phyloP scores from a whole-genome alignment of 2,888 invertebrate genomes.

The Ochropleura leucogaster region DNA sequence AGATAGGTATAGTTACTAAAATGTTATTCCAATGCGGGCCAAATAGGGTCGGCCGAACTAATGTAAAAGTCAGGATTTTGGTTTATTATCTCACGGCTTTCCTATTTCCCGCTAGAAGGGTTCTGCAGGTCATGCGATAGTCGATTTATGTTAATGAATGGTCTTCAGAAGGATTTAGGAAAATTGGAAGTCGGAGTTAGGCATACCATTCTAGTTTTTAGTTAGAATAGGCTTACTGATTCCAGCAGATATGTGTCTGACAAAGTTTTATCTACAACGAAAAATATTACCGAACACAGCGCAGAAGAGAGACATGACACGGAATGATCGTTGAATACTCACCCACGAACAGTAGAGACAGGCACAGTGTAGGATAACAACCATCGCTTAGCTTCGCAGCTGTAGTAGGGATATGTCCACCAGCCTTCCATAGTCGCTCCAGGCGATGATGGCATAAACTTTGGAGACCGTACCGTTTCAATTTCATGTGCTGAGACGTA shows the following conservation, averaged over 20 bases:
- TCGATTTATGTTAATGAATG: conserved; percentile 27
- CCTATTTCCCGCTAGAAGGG: conserved; percentile 9
- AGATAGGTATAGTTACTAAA: conserved; percentile 8
- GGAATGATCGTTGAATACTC: conserved; percentile 48
- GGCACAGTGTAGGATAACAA: conserved; percentile 95
- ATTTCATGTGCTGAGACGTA: conserved; percentile 92
- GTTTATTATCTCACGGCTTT: conserved; percentile 18
- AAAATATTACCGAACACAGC: neutral
- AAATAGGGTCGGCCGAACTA: conserved; percentile 10
- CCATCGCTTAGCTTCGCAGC: conserved; percentile 95
- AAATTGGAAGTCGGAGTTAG: conserved; percentile 9
- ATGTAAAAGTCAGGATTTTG: conserved; percentile 22
- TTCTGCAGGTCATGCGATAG: conserved; percentile 3
- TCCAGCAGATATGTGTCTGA: neutral
- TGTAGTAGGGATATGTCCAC: conserved; percentile 97
- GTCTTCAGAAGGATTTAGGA: conserved; percentile 8
- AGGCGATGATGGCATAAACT: conserved; percentile 92
- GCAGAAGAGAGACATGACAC: neutral
- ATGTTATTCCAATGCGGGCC: conserved; percentile 28
- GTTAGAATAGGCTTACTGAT: neutral
- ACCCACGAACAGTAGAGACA: conserved; percentile 84
- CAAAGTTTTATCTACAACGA: neutral
- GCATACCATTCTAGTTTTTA: neutral
- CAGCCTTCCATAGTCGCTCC: conserved; percentile 93
- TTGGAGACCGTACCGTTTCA: conserved; percentile 92